Percentiles rank a stretch among this genome's conserved stretches.
phyloP scores from a whole-genome alignment of 2,113 vertebrate genomes.

The Thalassarche chlororhynchos region DNA sequence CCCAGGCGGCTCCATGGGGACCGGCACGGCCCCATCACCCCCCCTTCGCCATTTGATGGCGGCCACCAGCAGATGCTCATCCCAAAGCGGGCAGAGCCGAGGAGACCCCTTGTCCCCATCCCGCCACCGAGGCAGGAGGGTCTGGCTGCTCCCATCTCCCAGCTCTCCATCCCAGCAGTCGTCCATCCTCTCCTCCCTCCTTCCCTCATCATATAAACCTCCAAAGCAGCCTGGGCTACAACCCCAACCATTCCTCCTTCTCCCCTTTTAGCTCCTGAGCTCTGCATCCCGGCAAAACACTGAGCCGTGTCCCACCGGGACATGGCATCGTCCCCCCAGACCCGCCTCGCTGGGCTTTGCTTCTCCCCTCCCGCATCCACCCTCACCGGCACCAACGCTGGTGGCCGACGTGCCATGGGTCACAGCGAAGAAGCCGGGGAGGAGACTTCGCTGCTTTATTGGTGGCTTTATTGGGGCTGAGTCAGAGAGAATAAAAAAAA shows the following conservation, averaged over 20 bases:
- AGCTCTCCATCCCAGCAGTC: not conserved
- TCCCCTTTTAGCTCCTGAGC: not conserved
- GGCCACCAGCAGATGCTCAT: not conserved
- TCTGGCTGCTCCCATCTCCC: not conserved
- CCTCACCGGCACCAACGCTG: rapidly evolving
- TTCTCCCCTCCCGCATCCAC: not conserved
- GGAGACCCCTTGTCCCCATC: rapidly evolving
- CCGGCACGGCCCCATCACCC: rapidly evolving
- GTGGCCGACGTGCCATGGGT: not conserved
- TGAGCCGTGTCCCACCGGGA: rapidly evolving
- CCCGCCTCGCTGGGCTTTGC: rapidly evolving
- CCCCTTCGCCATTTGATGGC: not conserved
- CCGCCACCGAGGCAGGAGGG: not conserved
- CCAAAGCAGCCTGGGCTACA: not conserved
- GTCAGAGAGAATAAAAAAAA: not conserved
- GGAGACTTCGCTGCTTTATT: not conserved
- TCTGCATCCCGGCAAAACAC: not conserved
- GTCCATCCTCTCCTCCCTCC: not conserved
- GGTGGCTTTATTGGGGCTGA: not conserved
- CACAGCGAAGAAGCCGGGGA: not conserved
- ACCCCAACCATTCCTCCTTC: not conserved
- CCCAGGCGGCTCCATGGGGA: not conserved
- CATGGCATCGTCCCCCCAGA: rapidly evolving
- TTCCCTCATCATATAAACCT: not conserved
- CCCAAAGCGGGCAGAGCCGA: rapidly evolving